phyloP scores from a whole-genome alignment of 2,888 invertebrate species.

The Nomada hirtipes region DNA sequence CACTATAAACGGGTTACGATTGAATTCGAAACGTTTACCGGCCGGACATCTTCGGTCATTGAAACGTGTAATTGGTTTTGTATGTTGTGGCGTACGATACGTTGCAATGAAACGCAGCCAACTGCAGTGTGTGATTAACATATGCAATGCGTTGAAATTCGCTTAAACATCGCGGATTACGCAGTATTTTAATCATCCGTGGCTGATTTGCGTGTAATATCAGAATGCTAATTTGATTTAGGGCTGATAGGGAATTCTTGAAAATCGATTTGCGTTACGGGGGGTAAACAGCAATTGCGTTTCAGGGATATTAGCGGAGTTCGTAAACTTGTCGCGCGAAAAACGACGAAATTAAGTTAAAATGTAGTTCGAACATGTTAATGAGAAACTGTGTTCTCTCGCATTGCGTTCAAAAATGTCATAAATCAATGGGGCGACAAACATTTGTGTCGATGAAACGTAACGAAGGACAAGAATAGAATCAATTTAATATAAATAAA shows the following conservation, averaged over 20 bases:
- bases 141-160: conserved; percentile 49
- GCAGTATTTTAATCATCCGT: conserved; percentile 32
- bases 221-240: conserved; percentile 32
- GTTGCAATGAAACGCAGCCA: conserved; percentile 18
- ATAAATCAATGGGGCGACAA: not conserved
- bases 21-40: conserved; percentile 55
- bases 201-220: conserved; percentile 32
- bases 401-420: not conserved
- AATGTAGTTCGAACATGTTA: not conserved
- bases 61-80: conserved; percentile 60
- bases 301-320: not conserved
- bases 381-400: not conserved
- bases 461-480: no score
- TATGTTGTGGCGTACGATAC: conserved; percentile 45
- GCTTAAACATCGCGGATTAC: conserved; percentile 46
- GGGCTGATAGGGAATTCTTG: conserved; percentile 1
- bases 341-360: not conserved
- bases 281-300: not conserved
- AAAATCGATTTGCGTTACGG: conserved; percentile 23
- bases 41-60: conserved; percentile 52
- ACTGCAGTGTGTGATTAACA: conserved; percentile 51
- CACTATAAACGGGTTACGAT: conserved; percentile 55
- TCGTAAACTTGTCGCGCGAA: not conserved
- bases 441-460: no score
- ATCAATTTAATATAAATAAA: no score